Evolutionary conservation across 1,140 invertebrate genomes (phyloP).

Genomic region (Pseudomyrmex gracilis): DNA sequence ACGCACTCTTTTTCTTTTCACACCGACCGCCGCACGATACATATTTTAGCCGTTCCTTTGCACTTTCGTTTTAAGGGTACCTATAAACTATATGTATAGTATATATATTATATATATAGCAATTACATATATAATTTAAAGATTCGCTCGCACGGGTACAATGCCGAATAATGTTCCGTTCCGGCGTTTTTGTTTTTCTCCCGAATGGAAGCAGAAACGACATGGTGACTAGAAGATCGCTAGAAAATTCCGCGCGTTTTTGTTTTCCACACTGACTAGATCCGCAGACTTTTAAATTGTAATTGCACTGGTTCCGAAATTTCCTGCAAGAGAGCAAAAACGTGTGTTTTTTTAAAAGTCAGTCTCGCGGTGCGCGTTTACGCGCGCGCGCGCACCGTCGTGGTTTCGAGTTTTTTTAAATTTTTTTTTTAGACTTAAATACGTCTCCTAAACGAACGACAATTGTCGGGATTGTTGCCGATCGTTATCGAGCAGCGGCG

Average conservation of each 20-base stretch:
- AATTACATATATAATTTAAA: conserved; percentile 35
- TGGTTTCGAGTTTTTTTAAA: conserved; percentile 55
- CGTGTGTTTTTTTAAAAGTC: conserved; percentile 64
- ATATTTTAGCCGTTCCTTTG: conserved; percentile 40
- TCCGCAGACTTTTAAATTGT: conserved; percentile 55
- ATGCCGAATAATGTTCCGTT: conserved; percentile 16
- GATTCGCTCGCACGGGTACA: conserved; percentile 37
- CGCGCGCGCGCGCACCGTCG: conserved; percentile 53
- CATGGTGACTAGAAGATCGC: conserved; percentile 61
- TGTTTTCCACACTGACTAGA: conserved; percentile 65
- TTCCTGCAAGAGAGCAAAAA: conserved; percentile 25
- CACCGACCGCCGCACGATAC: conserved; percentile 52
- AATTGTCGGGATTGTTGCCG: conserved; percentile 63
- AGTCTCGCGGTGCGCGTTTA: conserved; percentile 66
- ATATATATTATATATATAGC: conserved; percentile 36
- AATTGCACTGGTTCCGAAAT: conserved; percentile 71
- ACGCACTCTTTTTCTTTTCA: conserved; percentile 7
- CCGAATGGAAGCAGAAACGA: conserved; percentile 42
- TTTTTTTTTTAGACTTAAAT: conserved; percentile 27
- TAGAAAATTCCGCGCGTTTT: conserved; percentile 43
- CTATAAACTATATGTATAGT: conserved; percentile 37
- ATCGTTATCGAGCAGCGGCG: conserved; percentile 25
- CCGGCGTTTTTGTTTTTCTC: conserved; percentile 25
- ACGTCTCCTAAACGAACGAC: conserved; percentile 64
- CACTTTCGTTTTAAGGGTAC: conserved; percentile 48